Base-by-base conservation (phyloP, 2,888 invertebrate species). In the Caenorhabditis afra region DNA sequence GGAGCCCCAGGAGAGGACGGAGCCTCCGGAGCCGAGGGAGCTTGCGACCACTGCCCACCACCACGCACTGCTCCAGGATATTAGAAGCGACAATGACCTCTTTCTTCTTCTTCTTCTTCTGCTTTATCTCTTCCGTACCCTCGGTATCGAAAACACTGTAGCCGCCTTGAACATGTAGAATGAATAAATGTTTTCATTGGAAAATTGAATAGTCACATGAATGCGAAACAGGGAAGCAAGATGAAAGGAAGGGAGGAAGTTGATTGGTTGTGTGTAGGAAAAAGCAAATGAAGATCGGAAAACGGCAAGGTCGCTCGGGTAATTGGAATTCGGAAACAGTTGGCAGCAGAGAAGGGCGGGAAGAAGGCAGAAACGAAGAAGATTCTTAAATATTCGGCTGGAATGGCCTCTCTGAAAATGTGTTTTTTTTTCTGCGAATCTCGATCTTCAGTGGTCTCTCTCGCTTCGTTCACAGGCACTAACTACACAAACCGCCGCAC, bases 1-100 rank as follows among this genome's bases (percentile, higher is more conserved):
- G 86, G 87, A 62, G 49, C 79, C 22, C 73, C 79, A 58, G 87
- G 87, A 53, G 58, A 74, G 39, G 71, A 81, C 41, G 87, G 87
- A 71, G 49, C 47, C 16, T 71, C 81, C 16, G 86, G 86, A 53
- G 57, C 73, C 49, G 86, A 86, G 44, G 87, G 87, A 52, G 66
- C 67, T 39, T 79, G 79, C 75, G 79, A 79, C 44, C 79, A 84
- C 41, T 85, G 86, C 62, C 82, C 82, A 66, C 73, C 76, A 77
- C 81, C 81, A 78, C 55, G 81, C 16, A 81, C 81, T 11, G 81
- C 81, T 44, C 81, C 81, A 74, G 81, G 81, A 74, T 81, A 81
- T 78, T 81, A 81, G 65, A 52, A 61, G 44, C 16, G 10, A 35
- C 65, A 65, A 59, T 37, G 62, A 62, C 64, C 52, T 62, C 62